Base-by-base conservation (phyloP, 1,140 invertebrate species). In the Zaprionus tsacasi region DNA sequence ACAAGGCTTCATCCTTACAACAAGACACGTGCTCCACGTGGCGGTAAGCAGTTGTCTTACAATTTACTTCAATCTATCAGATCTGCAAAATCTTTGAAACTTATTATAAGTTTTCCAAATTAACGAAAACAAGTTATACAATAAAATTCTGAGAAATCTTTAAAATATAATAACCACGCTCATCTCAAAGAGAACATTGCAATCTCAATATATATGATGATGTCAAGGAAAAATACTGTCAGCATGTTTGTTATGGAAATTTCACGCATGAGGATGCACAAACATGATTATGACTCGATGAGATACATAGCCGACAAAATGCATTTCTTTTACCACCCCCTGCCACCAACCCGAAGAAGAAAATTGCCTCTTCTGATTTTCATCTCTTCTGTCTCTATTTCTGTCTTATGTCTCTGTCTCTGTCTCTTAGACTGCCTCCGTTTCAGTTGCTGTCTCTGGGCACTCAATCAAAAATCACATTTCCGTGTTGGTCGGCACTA, bases 401-500 rank as follows among this genome's bases (percentile, higher is more conserved):
- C 33, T 64, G 21, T 58, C 30, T n/a, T n/a, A n/a, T 65, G 69
- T 66, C 68, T 55, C 45, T 50, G 15, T 40, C 38, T 40, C 33
- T 35, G 33, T 10, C 33, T 43, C 33, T 64, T 56, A 5, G 58
- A 15, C 10, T 11, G 40, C 58, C 66, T 38, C 43, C 38, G 55
- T 45, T 48, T 54, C 36, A 27, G 17, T 48, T 33, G 36, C 52
- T 70, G 15, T 61, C 70, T 65, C 65, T 80, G 63, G 56, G 55
- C 80, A 88, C 85, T 89, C 86, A 88, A 88, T 88, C 85, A 88
- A 85, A 88, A 88, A 81, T 89, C 75, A 88, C 75, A 88, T 89
- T 85, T 85, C 81, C 75, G 66, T 85, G 85, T 78, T 70, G 76
- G 74, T 61, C 59, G 58, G 56, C 61, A 60, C 15, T 21, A 79